phyloP scores from a whole-genome alignment of 2,888 invertebrate species.

The Tetragnatha montana region DNA sequence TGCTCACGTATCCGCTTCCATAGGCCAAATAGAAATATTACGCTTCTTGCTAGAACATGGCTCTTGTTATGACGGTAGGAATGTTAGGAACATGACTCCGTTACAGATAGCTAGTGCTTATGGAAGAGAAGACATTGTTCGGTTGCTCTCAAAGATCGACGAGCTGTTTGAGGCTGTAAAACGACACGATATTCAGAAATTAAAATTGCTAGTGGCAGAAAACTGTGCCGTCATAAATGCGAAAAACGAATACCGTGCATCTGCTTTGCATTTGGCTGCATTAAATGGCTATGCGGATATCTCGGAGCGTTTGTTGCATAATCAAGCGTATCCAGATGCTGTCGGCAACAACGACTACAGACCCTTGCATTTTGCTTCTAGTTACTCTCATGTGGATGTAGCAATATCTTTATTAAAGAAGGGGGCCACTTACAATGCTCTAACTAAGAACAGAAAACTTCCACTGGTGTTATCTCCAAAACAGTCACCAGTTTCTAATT shows the following conservation, averaged over 20 bases:
- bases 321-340: slow-evolving; percentile 42
- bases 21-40: background rate
- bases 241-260: background rate
- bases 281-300: slow-evolving; percentile 34
- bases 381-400: background rate
- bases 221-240: slow-evolving; percentile 41
- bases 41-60: slow-evolving; percentile 6
- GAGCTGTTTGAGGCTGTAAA: slow-evolving; percentile 35
- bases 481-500: background rate
- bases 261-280: slow-evolving; percentile 50
- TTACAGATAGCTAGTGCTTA: background rate
- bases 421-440: background rate
- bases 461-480: background rate
- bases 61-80: slow-evolving; percentile 4
- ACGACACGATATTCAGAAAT: background rate
- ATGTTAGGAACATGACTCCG: background rate
- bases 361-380: slow-evolving; percentile 54
- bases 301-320: slow-evolving; percentile 19
- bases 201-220: background rate
- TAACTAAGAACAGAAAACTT: background rate
- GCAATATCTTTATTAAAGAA: slow-evolving; percentile 19
- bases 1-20: background rate
- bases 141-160: slow-evolving; percentile 5
- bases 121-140: background rate
- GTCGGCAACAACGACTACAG: slow-evolving; percentile 19